Evolutionary conservation across 2,888 invertebrate species (phyloP).

Genomic region (Eugnorisma glareosa): DNA sequence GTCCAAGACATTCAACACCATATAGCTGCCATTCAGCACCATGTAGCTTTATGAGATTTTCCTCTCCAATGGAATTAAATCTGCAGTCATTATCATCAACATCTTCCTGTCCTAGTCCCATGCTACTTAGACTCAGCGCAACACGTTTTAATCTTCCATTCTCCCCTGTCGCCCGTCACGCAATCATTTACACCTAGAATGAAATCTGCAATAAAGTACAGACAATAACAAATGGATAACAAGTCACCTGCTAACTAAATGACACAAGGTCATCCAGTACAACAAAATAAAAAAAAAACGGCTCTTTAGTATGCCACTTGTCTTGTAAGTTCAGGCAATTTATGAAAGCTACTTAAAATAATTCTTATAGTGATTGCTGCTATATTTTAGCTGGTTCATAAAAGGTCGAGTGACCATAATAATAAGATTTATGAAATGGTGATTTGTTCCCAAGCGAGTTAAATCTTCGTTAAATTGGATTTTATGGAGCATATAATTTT

Average conservation of each 20-base stretch:
- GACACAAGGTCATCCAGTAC: slow-evolving; percentile 60
- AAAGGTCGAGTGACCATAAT: slow-evolving; percentile 42
- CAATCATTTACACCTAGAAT: not conserved
- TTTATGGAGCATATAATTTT: slow-evolving; percentile 37
- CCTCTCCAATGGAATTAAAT: slow-evolving; percentile 17
- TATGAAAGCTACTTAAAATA: slow-evolving; percentile 49
- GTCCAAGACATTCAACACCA: not conserved
- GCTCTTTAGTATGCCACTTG: slow-evolving; percentile 44
- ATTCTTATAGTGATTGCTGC: slow-evolving; percentile 40
- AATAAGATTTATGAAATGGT: slow-evolving; percentile 33
- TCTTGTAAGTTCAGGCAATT: slow-evolving; percentile 50
- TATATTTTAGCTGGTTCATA: slow-evolving; percentile 37
- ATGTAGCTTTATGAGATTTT: not conserved
- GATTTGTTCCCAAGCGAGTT: slow-evolving; percentile 23
- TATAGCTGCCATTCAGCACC: not conserved
- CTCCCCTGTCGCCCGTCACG: too few species aligned
- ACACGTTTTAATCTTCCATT: too few species aligned
- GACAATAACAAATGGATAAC: slow-evolving; percentile 50
- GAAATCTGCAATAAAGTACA: slow-evolving; percentile 16
- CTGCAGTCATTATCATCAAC: not conserved
- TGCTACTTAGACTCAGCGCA: too few species aligned
- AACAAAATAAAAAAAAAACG: slow-evolving; percentile 43
- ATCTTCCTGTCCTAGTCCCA: too few species aligned
- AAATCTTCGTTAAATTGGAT: slow-evolving; percentile 37
- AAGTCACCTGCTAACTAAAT: slow-evolving; percentile 32